Conservation (phyloP, 2,797 vertebrate genomes). For the Cuniculus paca region DNA sequence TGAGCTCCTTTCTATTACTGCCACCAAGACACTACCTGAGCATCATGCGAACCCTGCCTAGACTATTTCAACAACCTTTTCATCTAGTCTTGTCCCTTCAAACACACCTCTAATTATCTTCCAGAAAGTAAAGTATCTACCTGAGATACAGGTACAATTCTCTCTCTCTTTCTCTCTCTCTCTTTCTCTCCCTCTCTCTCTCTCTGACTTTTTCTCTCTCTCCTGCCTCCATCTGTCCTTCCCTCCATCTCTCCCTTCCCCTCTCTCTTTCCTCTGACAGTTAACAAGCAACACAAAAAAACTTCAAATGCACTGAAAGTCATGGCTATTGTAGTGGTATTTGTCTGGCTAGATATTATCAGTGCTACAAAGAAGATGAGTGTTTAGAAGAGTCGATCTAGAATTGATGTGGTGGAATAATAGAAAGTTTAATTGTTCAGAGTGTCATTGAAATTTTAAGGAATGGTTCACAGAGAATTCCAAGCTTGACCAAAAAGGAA, state of each 20-base stretch:
- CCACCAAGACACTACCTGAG: neutral
- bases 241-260: neutral
- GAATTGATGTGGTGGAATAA: neutral
- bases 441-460: slow-evolving; percentile 21
- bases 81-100: neutral
- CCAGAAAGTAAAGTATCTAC: neutral
- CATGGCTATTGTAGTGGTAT: neutral
- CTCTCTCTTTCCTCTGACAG: neutral
- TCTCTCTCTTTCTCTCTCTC: neutral
- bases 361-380: neutral
- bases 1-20: neutral
- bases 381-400: neutral
- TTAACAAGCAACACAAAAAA: slow-evolving; percentile 30
- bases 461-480: neutral
- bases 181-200: neutral
- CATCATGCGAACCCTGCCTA: neutral
- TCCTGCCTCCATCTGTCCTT: neutral
- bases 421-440: neutral
- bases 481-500: neutral
- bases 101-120: neutral
- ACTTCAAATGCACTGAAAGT: slow-evolving; percentile 16
- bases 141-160: neutral
- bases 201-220: neutral
- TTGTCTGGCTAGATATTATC: neutral
- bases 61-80: neutral